Base-by-base conservation (phyloP, 2,113 vertebrate genomes). In the Pelvicachromis taeniatus region DNA sequence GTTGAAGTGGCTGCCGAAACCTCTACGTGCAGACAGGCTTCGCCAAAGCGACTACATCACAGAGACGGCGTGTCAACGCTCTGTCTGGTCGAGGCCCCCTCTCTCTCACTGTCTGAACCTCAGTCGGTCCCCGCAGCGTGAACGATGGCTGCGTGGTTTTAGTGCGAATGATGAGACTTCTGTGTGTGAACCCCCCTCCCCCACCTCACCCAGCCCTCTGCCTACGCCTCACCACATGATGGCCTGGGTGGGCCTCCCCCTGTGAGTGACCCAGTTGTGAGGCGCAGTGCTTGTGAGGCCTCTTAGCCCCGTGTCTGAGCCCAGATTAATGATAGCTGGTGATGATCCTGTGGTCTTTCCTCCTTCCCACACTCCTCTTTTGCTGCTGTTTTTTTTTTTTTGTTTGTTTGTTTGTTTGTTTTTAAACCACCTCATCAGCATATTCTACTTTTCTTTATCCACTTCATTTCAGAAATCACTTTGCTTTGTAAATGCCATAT, bases 271-370 rank as follows among this genome's bases (percentile, higher is more conserved):
- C 95, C 93, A 96, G 93, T 96, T 95, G 95, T 95, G 88, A 93
- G 89, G 91, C 91, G 77, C 88, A 73, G 87, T 92, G 91, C 93
- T 95, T 90, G 88, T 68, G 87, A 95, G 95, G 87, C 92, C 90
- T 94, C 94, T 94, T 93, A 93, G 92, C 95, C 92, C 85, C 56
- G 86, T 94, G 95, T 96, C 96, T 96, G 94, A 95, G 95, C 95
- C 94, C 95, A 96, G 96, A 96, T 97, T 96, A 96, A 96, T 96
- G 94, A 94, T 93, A 88, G 89, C 88, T 87, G 89, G 90, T 95
- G 95, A 94, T 95, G 92, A 94, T 95, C 93, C 91, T 90, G 88
- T 90, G 85, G 90, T 93, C 92, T 86, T 63, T 88, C 83, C 83
- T 84, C 81, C 87, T 87, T 89, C 85, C 63, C 84, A 70, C 81